These are phyloP conservation scores for Mus caroli DNA, from an alignment of 2,797 vertebrate species.

Conservation along the genomic window DNA sequence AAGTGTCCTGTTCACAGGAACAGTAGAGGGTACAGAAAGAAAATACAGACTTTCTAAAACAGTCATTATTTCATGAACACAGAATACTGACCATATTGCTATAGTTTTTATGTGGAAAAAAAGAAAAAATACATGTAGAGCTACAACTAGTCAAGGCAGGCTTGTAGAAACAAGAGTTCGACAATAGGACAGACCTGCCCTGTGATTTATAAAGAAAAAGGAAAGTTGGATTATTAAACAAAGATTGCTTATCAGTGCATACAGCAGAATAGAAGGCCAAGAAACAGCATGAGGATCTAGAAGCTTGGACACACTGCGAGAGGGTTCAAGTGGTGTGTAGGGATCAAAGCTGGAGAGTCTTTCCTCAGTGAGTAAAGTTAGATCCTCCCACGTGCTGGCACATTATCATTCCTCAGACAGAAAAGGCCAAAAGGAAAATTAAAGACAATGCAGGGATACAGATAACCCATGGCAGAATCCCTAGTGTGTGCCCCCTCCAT, in stretches of 20 bases:
- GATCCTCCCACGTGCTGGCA: background rate
- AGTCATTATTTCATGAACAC: background rate
- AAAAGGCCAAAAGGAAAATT: background rate
- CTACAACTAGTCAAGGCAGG: background rate
- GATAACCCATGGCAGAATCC: background rate
- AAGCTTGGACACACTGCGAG: background rate
- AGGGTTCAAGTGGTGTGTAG: background rate
- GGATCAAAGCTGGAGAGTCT: background rate
- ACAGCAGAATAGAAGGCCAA: background rate
- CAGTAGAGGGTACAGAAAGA: background rate
- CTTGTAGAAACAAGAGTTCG: background rate
- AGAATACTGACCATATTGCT: background rate
- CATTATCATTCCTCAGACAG: background rate
- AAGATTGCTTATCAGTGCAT: background rate
- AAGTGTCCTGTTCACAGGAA: background rate
- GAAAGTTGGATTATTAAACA: background rate
- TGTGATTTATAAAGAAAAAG: background rate
- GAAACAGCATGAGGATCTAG: background rate
- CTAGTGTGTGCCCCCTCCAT: background rate
- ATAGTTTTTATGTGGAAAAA: background rate
- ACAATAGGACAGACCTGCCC: background rate
- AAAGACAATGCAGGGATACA: background rate
- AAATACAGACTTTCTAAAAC: background rate
- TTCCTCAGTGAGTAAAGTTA: background rate
- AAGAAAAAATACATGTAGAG: background rate